Base-by-base conservation (phyloP, 53 echinoderm and acorn worm genomes). In the Astropecten irregularis region DNA sequence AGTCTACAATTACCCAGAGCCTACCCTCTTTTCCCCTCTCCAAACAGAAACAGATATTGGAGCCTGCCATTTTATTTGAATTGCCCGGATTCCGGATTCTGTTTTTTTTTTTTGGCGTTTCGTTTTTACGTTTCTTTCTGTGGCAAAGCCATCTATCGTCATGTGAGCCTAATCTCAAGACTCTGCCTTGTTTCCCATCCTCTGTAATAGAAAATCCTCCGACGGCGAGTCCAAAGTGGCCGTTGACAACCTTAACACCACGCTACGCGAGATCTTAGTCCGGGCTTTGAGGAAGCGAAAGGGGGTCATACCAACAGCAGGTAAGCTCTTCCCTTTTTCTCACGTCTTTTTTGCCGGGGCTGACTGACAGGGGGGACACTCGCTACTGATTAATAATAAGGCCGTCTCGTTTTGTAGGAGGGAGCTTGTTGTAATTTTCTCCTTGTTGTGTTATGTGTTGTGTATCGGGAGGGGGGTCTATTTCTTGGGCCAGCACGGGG, bases 151-250 rank as follows among this genome's bases (percentile, higher is more conserved):
- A 36, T 77, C 77, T 77, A 19, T 77, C 77, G 77, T 42, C 77
- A 31, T 42, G 40, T 30, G 7, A n/a, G 16, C 21, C 77, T 77
- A 77, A 77, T 77, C 77, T 29, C 59, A 58, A 55, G 23, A 26
- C 77, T 60, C 77, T 77, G 77, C 77, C 77, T 85, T 68, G 40
- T 72, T 66, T 86, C 55, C 59, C 57, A 40, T 72, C 33, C 36
- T 87, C 55, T 40, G 67, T 67, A 53, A 35, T 85, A 95, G 96
- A 40, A 95, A 89, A 76, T 95, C 96, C 10, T 95, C 96, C 0
- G 96, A 95, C 81, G 96, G 96, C n/a, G 96, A 93, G 85, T 95
- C 96, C 37, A 86, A 91, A 57, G 73, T 95, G 52, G 93, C 96
- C 10, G 85, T 97, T 42, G 99, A 97, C 40, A 87, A 82, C 51